phyloP scores from a whole-genome alignment of 2,797 vertebrate species.

The Gymnothorax javanicus region DNA sequence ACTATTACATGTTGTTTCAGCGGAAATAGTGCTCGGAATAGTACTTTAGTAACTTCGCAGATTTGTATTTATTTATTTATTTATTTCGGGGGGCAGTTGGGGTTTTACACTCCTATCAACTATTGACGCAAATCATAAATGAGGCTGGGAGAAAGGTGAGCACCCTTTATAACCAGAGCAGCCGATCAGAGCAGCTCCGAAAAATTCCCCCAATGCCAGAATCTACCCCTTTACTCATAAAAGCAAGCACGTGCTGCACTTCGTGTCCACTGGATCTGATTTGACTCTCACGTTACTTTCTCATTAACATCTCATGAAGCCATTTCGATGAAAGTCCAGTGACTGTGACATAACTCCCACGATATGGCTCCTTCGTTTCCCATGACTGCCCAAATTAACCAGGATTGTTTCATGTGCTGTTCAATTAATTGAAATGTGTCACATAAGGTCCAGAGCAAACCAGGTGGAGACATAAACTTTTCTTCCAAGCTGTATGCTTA shows the following conservation, averaged over 20 bases:
- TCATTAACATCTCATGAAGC: background rate
- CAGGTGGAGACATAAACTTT: background rate
- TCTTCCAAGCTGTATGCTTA: background rate
- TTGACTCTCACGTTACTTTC: background rate
- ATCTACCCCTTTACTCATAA: background rate
- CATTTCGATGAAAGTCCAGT: background rate
- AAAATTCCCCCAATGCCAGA: background rate
- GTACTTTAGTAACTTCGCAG: background rate
- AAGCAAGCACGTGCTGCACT: background rate
- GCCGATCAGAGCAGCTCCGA: background rate
- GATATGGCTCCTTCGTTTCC: background rate
- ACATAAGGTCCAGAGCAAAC: background rate
- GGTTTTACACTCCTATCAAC: too few species aligned
- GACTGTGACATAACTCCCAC: background rate
- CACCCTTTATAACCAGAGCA: background rate
- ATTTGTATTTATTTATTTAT: background rate
- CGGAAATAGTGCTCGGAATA: background rate
- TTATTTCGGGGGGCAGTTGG: too few species aligned
- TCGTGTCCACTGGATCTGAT: background rate
- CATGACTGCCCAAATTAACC: too few species aligned
- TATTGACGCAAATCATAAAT: constrained; percentile 34
- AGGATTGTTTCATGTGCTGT: background rate
- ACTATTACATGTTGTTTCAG: background rate
- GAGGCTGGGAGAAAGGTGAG: constrained; percentile 41
- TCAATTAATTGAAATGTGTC: background rate